Evolutionary conservation across 2,797 vertebrate genomes (phyloP), one percentile per base, ranked within the genome.

Genomic region (Setipinna tenuifilis): DNA sequence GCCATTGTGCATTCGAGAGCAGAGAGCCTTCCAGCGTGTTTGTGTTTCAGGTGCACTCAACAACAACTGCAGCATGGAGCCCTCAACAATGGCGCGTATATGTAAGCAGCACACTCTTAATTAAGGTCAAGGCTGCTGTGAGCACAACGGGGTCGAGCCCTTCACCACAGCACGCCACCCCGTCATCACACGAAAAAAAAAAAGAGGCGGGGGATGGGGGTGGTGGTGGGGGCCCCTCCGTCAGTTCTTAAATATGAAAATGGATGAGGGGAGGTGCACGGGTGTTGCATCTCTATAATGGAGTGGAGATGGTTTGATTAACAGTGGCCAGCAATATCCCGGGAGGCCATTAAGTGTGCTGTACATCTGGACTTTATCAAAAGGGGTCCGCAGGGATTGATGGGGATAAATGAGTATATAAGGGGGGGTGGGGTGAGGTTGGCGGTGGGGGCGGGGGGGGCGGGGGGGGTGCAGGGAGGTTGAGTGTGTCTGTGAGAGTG

Each of bases 191-290:
- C 68, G 68, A 75, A 31, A 35, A 19, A 28, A 31, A n/a, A n/a
- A n/a, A n/a, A n/a, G 14, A 54, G 50, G 50, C 1, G 50, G 50
- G 50, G 50, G 7, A 54, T 9, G 50, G 50, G 50, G 50, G 7
- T 3, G 50, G 50, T 3, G 50, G 50, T 3, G 6, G 31, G 71
- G 28, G 35, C 19, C 35, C 35, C 35, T 44, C 31, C 17, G 19
- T 44, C 71, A 78, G 35, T 78, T 44, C 71, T 78, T 78, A 44
- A 41, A 44, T 78, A 78, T 78, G 71, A 78, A 78, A 78, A 78
- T 92, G 91, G 88, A 93, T 93, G 91, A 92, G 88, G 86, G 62
- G 7, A 80, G 88, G 89, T 89, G 89, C 88, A 88, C 84, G 50
- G 89, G 85, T 87, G 83, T 82, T 88, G 86, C 83, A 84, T 90